Evolutionary conservation across 1,140 invertebrate species (phyloP).

Genomic region (Drosophila athabasca): DNA sequence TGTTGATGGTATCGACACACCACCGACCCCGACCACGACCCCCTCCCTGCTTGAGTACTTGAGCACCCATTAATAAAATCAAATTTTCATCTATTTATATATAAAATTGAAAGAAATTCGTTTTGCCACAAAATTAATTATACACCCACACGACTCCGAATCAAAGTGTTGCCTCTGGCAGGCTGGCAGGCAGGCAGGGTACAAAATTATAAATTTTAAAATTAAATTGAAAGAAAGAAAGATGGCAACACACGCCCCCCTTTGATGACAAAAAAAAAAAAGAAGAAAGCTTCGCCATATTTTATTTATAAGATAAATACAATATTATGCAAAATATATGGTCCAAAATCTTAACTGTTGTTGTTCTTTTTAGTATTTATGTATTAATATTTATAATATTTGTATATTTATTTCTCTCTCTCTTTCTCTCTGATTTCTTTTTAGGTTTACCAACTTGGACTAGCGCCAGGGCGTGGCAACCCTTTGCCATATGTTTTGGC

Average conservation of each 20-base stretch:
- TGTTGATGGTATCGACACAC: background rate
- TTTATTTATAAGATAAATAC: constrained; percentile 43
- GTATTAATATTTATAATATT: constrained; percentile 26
- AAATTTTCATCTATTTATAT: constrained; percentile 51
- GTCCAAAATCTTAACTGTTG: constrained; percentile 25
- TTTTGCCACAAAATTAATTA: constrained; percentile 79
- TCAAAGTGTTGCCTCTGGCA: constrained; percentile 27
- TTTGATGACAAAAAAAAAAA: constrained; percentile 62
- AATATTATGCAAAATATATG: constrained; percentile 39
- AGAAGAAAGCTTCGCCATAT: constrained; percentile 25
- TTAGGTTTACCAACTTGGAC: constrained; percentile 70
- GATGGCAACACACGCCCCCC: constrained; percentile 31
- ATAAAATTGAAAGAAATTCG: constrained; percentile 68
- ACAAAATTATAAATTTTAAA: constrained; percentile 66
- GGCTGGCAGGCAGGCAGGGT: background rate
- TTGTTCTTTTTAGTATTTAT: constrained; percentile 9
- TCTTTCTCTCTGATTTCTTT: constrained; percentile 44
- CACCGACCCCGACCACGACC: background rate
- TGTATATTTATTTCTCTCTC: constrained; percentile 16
- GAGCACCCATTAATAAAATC: constrained; percentile 40
- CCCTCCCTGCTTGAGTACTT: constrained; percentile 2
- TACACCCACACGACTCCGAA: constrained; percentile 55
- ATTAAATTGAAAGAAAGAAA: constrained; percentile 48
- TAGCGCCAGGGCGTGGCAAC: constrained; percentile 65
- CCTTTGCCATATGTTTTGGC: constrained; percentile 44